A percentile compares a stretch with the other conserved stretches of the same genome.
Conservation (phyloP, 2,113 vertebrate genomes). For the Spilogale gracilis region DNA sequence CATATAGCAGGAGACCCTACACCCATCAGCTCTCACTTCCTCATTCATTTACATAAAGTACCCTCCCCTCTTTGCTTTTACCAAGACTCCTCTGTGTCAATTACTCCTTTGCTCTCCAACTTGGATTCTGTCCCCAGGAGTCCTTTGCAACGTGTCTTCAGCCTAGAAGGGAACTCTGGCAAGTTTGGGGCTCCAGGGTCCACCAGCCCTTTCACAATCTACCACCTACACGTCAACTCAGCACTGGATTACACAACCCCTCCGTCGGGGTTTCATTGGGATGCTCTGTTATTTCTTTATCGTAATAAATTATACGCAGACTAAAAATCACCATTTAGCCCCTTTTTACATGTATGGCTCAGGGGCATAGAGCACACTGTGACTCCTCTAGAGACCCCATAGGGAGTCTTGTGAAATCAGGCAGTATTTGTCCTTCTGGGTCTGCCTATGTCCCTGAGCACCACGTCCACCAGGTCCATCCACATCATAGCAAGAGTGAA, state of each 20-base stretch:
- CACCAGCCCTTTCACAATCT: neutral
- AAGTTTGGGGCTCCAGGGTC: neutral
- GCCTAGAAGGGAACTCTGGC: neutral
- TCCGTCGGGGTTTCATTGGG: fast-evolving
- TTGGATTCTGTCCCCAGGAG: neutral
- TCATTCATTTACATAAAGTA: neutral
- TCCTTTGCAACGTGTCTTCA: neutral
- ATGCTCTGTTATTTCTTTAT: neutral
- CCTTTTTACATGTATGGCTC: neutral
- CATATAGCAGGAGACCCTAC: neutral
- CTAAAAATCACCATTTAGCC: neutral
- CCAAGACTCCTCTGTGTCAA: neutral
- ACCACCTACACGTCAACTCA: no score
- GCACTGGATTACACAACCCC: neutral
- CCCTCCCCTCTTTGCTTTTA: neutral
- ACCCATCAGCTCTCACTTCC: neutral
- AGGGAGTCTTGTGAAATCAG: neutral
- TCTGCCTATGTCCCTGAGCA: neutral
- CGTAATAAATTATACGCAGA: neutral
- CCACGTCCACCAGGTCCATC: neutral
- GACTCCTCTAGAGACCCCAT: neutral
- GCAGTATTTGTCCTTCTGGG: neutral
- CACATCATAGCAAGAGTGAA: neutral
- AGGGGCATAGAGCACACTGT: neutral
- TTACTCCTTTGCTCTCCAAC: neutral